Percentiles rank a stretch among this genome's conserved stretches.
Evolutionary conservation across 2,113 vertebrate genomes (phyloP).

Genomic region (Camelus bactrianus): DNA sequence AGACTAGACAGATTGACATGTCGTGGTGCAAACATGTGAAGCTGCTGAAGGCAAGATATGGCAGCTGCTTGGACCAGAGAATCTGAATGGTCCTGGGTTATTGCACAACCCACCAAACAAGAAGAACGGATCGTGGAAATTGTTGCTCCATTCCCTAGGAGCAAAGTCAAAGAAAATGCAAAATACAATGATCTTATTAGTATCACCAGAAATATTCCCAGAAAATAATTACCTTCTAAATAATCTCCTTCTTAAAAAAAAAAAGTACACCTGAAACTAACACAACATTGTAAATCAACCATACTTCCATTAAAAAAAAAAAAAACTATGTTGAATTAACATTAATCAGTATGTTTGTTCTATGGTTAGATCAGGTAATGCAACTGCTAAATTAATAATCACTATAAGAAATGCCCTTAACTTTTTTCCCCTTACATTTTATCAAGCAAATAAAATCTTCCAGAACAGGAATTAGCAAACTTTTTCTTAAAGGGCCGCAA

Average conservation of each 20-base stretch:
- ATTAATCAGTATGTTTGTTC: not conserved
- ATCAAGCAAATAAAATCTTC: constrained; percentile 14
- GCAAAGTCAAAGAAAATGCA: constrained; percentile 40
- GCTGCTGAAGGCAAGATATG: constrained; percentile 98
- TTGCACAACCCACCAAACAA: constrained; percentile 98
- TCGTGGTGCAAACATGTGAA: constrained; percentile 99
- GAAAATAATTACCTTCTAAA: constrained; percentile 47
- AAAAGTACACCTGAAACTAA: not conserved
- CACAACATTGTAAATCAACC: not conserved
- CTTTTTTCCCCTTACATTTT: not conserved
- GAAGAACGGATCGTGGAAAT: constrained; percentile 99
- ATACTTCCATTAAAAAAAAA: not conserved
- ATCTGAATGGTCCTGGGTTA: constrained; percentile 99
- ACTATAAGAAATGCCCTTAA: not conserved
- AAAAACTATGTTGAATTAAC: not conserved
- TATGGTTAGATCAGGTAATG: not conserved
- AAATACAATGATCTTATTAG: constrained; percentile 40
- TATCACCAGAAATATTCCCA: constrained; percentile 8
- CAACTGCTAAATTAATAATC: not conserved
- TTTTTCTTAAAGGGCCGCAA: constrained; percentile 9
- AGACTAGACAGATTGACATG: constrained; percentile 99
- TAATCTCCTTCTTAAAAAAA: not conserved
- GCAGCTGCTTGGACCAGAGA: constrained; percentile 98
- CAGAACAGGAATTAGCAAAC: not conserved
- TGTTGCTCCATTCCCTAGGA: constrained; percentile 94